Evolutionary conservation across 2,888 invertebrate genomes (phyloP), one percentile per base, ranked within the genome.

Genomic region (Clusia tigrina): DNA sequence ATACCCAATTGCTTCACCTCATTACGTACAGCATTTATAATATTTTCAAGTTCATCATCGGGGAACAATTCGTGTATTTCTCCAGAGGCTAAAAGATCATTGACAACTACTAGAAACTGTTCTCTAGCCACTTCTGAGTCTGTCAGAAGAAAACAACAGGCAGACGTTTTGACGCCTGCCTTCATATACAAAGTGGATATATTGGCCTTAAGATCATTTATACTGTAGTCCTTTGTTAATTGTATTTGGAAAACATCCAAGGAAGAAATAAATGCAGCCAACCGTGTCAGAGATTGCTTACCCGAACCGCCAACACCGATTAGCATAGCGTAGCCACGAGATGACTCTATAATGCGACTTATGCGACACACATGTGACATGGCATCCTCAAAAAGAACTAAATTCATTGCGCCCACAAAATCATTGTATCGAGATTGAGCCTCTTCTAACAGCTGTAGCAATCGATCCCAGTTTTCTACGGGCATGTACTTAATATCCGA

Each of bases 301-400:
- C 97, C 97, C 62, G 94, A 95, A 32, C 97, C 97, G 46, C 97
- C 97, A 0, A 97, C 97, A 24, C 97, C 97, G 22, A 97, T 92
- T 17, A 97, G 84, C 24, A 97, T 85, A 0, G 95, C 96, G 80
- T 97, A 96, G 15, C 97, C 96, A 72, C 96, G 87, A 0, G 96
- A 95, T 1, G 92, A 89, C 83, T 97, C 96, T 75, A 97, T 84
- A 70, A 97, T 96, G 61, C 97, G 90, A 82, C 94, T 96, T 65
- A 97, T 96, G 70, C 93, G 88, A 83, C 94, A 94, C 57, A 97
- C 90, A 80, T 97, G 96, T 68, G 90, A 88, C 91, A 97, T 95
- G 15, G 97, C 96, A 81, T 97, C 96, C 78, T 96, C 96, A 78
- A 97, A 97, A 9, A 97, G 88, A 2, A 97, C 96, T 63, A 97